Percentiles rank a stretch among this genome's conserved stretches.
These are phyloP conservation scores for Mareca strepera DNA, from an alignment of 2,797 vertebrate species.

Conservation along the genomic window DNA sequence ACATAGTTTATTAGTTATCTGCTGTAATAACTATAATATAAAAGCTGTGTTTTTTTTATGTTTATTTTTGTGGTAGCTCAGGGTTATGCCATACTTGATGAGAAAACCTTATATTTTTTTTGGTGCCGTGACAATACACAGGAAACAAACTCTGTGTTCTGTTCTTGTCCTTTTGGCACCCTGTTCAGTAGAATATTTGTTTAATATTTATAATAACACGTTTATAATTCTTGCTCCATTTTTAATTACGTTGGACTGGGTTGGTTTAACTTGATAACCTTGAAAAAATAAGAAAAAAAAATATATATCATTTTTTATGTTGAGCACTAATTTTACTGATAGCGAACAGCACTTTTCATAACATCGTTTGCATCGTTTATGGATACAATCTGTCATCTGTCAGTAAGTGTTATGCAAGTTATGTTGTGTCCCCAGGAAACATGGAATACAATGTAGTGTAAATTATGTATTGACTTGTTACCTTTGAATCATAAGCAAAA, in stretches of 20 bases:
- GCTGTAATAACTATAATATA: not conserved
- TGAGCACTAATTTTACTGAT: not conserved
- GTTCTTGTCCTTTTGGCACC: not conserved
- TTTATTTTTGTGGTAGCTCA: not conserved
- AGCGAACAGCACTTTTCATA: not conserved
- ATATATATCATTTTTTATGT: not conserved
- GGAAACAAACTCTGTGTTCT: not conserved
- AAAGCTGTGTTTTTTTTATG: not conserved
- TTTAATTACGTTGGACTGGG: not conserved
- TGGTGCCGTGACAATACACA: not conserved
- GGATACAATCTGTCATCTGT: not conserved
- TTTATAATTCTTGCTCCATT: not conserved
- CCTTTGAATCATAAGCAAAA: not conserved
- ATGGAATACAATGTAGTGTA: not conserved
- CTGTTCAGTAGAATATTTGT: not conserved
- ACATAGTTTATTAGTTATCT: not conserved
- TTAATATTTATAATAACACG: not conserved
- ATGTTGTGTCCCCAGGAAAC: not conserved
- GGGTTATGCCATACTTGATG: not conserved
- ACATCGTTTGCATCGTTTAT: not conserved
- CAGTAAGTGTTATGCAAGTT: slow-evolving; percentile 12
- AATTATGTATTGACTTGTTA: not conserved
- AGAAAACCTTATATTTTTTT: not conserved
- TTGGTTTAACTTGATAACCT: not conserved
- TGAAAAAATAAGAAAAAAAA: not conserved